Base-by-base conservation (phyloP, 2,113 vertebrate genomes). In the Entelurus aequoreus region DNA sequence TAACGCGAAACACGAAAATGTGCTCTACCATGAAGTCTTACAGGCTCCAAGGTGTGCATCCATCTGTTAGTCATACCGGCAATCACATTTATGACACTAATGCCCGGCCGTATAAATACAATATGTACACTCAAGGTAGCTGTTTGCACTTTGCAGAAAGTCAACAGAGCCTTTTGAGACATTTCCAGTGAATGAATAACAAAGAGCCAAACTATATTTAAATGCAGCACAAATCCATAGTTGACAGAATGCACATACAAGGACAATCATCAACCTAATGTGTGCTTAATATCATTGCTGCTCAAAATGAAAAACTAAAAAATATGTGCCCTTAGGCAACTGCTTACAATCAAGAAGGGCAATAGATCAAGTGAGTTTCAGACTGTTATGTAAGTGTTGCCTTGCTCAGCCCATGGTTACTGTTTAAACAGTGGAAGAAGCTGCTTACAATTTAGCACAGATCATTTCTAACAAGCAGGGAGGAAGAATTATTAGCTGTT, bases 31-130 rank as follows among this genome's bases (percentile, higher is more conserved):
- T 61, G 53, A 42, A 59, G 68, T 52, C 56, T 56, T 5, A 46
- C 1, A 11, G 62, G 62, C 56, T 60, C 62, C 61, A 73, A 50
- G 36, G 47, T 65, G 63, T 59, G 54, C 53, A 68, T 63, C 56
- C 62, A 76, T 73, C 68, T 73, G 50, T 59, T 53, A 48, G 65
- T 73, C 69, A 72, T 66, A 62, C 63, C 49, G 65, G 56, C 68
- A 79, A 69, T 63, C 71, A 63, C 46, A 15, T 86, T 87, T 87
- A 87, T 76, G 69, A 83, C 59, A 15, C 74, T 73, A 81, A 76
- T 21, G 48, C 36, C 40, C 10, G n/a, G 62, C 65, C 76, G 79
- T 86, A 85, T 87, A 88, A 62, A 53, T 6, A 53, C 35, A 42
- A 9, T 46, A 12, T 46, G 63, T 68, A 72, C 42, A 65, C 73